Percentiles rank a stretch among this genome's conserved stretches.
Evolutionary conservation across 2,888 invertebrate species (phyloP).

Genomic region (Drosophila multiciliata): DNA sequence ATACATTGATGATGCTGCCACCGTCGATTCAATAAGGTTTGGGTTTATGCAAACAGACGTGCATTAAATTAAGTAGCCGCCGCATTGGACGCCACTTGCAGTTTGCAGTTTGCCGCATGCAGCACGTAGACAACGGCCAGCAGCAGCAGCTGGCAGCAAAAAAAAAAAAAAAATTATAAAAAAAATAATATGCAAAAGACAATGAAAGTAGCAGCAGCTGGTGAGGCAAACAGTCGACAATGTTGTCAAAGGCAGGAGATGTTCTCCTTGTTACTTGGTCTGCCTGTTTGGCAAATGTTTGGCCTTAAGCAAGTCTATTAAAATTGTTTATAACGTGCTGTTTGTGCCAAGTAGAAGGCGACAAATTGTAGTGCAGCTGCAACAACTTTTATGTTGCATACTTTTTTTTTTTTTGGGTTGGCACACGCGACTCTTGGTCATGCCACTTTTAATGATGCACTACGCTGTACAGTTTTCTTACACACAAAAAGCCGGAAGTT

Average conservation of each 20-base stretch:
- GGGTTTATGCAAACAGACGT: constrained; percentile 80
- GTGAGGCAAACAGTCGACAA: constrained; percentile 48
- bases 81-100: constrained; percentile 67
- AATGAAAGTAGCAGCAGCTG: constrained; percentile 41
- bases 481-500: constrained; percentile 73
- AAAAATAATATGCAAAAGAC: constrained; percentile 50
- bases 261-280: constrained; percentile 11
- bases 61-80: constrained; percentile 81
- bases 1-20: constrained; percentile 77
- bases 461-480: constrained; percentile 52
- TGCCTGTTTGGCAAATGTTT: constrained; percentile 58
- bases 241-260: constrained; percentile 57
- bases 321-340: constrained; percentile 73
- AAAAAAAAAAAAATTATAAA: constrained; percentile 21
- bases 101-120: constrained; percentile 32
- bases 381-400: constrained; percentile 65
- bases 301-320: constrained; percentile 80
- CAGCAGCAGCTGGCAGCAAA: constrained; percentile 34
- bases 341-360: constrained; percentile 40
- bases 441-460: constrained; percentile 75
- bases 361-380: constrained; percentile 55
- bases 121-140: constrained; percentile 65
- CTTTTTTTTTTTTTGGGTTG: constrained; percentile 28
- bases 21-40: constrained; percentile 77
- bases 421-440: constrained; percentile 44